Evolutionary conservation across 2,888 invertebrate species (phyloP).

Genomic region (Rhingia campestris): DNA sequence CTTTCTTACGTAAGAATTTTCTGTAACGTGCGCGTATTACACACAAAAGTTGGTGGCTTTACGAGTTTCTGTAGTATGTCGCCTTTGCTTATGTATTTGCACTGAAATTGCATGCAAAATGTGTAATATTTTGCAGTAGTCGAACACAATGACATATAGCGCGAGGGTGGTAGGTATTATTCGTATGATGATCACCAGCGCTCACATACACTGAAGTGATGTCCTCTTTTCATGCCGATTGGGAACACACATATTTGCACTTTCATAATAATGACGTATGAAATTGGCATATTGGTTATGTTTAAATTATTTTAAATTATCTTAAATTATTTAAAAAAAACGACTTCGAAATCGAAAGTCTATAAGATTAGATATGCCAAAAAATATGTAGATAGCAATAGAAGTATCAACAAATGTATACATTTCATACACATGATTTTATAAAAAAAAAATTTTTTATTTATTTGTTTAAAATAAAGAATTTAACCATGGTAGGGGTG

Average conservation of each 20-base stretch:
- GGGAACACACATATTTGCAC: constrained; percentile 1
- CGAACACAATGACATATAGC: constrained; percentile 34
- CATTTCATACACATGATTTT: too few species aligned
- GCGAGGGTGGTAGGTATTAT: constrained; percentile 26
- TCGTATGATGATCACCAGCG: constrained; percentile 21
- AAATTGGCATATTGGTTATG: constrained; percentile 3
- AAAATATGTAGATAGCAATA: background rate
- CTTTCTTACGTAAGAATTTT: constrained; percentile 63
- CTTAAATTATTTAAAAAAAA: constrained; percentile 31
- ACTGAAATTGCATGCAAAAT: constrained; percentile 37
- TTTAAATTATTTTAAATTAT: background rate
- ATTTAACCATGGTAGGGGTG: too few species aligned
- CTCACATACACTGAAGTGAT: constrained; percentile 34
- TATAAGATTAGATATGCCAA: constrained; percentile 16
- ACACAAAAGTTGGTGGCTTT: constrained; percentile 7
- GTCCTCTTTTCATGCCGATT: constrained; percentile 48
- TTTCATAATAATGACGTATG: constrained; percentile 49
- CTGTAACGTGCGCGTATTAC: constrained; percentile 61
- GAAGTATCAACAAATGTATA: too few species aligned
- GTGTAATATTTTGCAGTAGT: constrained; percentile 8
- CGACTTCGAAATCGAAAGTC: constrained; percentile 64
- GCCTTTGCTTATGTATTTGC: constrained; percentile 32
- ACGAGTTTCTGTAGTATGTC: constrained; percentile 9
- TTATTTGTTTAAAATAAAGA: too few species aligned
- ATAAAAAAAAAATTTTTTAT: too few species aligned